phyloP scores from a whole-genome alignment of 2,888 invertebrate genomes.

The Lottia gigantea region DNA sequence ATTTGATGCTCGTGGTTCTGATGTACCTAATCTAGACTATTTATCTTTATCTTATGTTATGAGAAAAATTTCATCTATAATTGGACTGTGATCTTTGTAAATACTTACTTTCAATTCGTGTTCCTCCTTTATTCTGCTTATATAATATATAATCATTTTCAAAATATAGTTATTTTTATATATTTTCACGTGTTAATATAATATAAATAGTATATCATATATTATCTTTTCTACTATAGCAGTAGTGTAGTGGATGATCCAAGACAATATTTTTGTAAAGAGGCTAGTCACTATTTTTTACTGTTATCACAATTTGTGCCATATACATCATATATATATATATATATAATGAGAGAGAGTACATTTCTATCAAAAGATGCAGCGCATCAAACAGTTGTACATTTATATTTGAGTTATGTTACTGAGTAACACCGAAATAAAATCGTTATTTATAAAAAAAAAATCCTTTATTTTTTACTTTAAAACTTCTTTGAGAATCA shows the following conservation, averaged over 20 bases:
- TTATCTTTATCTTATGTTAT: too few relatives aligned
- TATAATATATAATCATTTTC: background rate
- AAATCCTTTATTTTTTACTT: background rate
- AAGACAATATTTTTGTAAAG: background rate
- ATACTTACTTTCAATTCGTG: too few relatives aligned
- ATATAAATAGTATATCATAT: too few relatives aligned
- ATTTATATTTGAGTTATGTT: conserved; percentile 11
- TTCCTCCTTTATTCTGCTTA: background rate
- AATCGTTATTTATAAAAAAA: conserved; percentile 1
- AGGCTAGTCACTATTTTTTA: background rate
- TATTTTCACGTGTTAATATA: background rate
- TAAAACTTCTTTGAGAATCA: background rate
- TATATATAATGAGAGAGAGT: background rate
- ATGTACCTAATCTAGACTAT: too few relatives aligned
- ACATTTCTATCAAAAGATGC: conserved; percentile 4
- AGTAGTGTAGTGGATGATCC: too few relatives aligned
- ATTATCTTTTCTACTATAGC: too few relatives aligned
- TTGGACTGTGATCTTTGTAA: too few relatives aligned
- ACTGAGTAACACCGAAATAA: background rate
- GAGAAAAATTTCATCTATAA: too few relatives aligned
- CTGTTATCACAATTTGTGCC: conserved; percentile 1
- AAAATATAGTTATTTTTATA: conserved; percentile 2
- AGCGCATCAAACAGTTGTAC: conserved; percentile 4
- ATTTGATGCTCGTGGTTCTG: too few relatives aligned
- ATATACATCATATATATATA: conserved; percentile 8